Evolutionary conservation across 2,888 invertebrate genomes (phyloP).

Genomic region (Biston stratarius): DNA sequence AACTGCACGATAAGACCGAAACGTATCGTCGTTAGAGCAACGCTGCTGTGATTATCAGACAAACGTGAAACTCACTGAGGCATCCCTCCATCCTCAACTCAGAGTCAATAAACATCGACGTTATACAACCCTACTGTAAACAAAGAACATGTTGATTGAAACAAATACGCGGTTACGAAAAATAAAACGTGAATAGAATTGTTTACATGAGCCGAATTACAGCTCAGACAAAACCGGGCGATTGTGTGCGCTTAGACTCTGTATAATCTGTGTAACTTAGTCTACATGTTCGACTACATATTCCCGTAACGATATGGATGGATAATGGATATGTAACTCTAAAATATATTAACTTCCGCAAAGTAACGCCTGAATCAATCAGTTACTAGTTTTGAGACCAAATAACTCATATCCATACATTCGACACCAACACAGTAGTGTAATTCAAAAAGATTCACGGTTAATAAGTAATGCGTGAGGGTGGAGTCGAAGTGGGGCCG

Average conservation of each 20-base stretch:
- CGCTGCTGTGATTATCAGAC: slow-evolving; percentile 47
- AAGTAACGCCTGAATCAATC: no score
- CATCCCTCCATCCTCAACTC: slow-evolving; percentile 15
- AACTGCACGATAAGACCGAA: slow-evolving; percentile 77
- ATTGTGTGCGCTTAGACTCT: neutral
- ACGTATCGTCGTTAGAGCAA: slow-evolving; percentile 53
- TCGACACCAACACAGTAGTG: slow-evolving; percentile 23
- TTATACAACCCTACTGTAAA: slow-evolving; percentile 20
- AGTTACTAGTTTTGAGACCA: slow-evolving; percentile 6
- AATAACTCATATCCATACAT: slow-evolving; percentile 11
- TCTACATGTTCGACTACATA: slow-evolving; percentile 10
- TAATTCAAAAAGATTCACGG: slow-evolving; percentile 26
- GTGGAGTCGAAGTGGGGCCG: slow-evolving; percentile 49
- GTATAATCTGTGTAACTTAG: neutral
- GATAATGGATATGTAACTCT: no score
- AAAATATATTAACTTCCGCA: no score
- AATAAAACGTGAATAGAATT: slow-evolving; percentile 30
- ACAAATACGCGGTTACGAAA: slow-evolving; percentile 24
- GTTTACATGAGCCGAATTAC: slow-evolving; percentile 43
- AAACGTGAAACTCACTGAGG: slow-evolving; percentile 36
- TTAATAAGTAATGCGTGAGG: slow-evolving; percentile 49
- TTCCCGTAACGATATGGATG: no score
- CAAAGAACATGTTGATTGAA: slow-evolving; percentile 26
- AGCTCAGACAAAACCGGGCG: slow-evolving; percentile 10
- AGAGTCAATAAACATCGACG: slow-evolving; percentile 25